phyloP scores from a whole-genome alignment of 2,113 vertebrate species.

The Corvus hawaiiensis region DNA sequence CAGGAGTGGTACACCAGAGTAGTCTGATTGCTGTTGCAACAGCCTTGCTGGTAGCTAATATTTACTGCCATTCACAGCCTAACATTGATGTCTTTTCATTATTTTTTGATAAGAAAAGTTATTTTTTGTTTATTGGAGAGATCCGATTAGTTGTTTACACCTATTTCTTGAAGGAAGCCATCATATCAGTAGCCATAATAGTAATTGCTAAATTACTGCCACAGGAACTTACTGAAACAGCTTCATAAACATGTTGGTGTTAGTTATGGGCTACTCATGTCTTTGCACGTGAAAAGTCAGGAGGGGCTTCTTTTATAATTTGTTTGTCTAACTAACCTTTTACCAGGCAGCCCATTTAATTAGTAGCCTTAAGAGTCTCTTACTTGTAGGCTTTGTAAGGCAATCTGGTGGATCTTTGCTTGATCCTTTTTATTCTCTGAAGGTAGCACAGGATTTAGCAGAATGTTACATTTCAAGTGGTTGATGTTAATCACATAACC shows the following conservation, averaged over 20 bases:
- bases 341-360: background rate
- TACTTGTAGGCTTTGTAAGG: background rate
- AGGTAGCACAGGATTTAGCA: background rate
- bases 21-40: background rate
- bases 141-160: background rate
- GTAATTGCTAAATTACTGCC: background rate
- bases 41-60: background rate
- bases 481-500: background rate
- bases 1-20: background rate
- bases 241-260: background rate
- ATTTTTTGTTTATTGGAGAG: background rate
- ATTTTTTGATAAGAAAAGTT: background rate
- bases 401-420: background rate
- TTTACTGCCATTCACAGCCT: background rate
- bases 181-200: background rate
- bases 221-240: background rate
- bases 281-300: background rate
- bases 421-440: background rate
- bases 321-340: background rate
- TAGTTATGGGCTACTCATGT: background rate
- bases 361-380: background rate
- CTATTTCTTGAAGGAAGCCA: background rate
- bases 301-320: background rate
- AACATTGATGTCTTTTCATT: background rate
- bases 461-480: background rate